Evolutionary conservation across 2,113 vertebrate species (phyloP).

Genomic region (Tricholaema leucomelas): DNA sequence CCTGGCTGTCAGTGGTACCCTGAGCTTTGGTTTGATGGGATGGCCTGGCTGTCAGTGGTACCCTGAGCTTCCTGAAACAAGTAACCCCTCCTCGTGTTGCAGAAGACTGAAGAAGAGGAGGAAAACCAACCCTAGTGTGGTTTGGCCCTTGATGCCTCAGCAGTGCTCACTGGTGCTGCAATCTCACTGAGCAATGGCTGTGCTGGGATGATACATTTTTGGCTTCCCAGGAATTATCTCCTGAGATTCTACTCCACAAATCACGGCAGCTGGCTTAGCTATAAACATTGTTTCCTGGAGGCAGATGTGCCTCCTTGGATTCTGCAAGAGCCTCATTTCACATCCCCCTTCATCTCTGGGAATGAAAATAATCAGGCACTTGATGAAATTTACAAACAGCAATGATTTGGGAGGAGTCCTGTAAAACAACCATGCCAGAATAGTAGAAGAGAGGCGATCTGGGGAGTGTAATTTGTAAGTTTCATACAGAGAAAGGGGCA

Average conservation of each 20-base stretch:
- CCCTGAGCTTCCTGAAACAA: neutral
- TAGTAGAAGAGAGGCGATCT: conserved; percentile 10
- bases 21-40: no score
- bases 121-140: neutral
- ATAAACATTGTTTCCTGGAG: conserved; percentile 44
- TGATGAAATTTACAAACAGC: conserved; percentile 53
- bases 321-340: conserved; percentile 26
- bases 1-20: no score
- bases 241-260: conserved; percentile 42
- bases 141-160: neutral
- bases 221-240: conserved; percentile 33
- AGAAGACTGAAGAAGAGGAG: neutral
- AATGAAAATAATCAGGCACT: conserved; percentile 21
- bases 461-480: neutral
- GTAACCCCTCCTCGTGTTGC: neutral
- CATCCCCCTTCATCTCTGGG: conserved; percentile 22
- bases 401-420: conserved; percentile 37
- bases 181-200: neutral
- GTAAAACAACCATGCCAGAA: conserved; percentile 3
- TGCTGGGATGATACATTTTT: neutral
- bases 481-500: neutral
- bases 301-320: conserved; percentile 48
- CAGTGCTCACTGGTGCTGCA: neutral
- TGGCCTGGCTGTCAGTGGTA: neutral
- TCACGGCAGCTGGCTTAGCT: neutral